Base-by-base conservation (phyloP, 2,888 invertebrate genomes). In the Cataglyphis cursor region DNA sequence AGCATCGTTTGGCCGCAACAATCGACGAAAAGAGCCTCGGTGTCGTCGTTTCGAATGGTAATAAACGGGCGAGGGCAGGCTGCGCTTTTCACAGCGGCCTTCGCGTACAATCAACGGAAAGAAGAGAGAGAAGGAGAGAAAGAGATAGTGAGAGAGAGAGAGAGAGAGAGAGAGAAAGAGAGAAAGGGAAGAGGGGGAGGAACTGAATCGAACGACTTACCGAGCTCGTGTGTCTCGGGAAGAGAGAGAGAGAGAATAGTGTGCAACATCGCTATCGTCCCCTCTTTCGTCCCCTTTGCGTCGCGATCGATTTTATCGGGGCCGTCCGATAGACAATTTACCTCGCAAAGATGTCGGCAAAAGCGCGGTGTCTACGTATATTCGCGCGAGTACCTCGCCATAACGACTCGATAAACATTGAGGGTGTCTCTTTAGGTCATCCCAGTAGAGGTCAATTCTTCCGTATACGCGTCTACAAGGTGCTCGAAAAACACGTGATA, bases 41-140 rank as follows among this genome's bases (percentile, higher is more conserved):
- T 61, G 73, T 82, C 80, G 84, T 86, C 82, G 81, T 48, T 74
- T 75, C 74, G 84, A 76, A 81, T 72, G 78, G 82, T 86, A 87
- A 89, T 89, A 87, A 89, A 89, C 74, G 89, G 62, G 70, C 66
- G 76, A 65, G 78, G 35, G 68, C 21, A 72, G 72, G 51, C 78
- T 66, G 68, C 57, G 66, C 78, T 87, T 80, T 88, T 80, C 66
- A 64, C 41, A 31, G 78, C 54, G 85, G 76, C 81, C 81, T n/a
- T 80, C 88, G 61, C 74, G 81, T 84, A 75, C 81, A 82, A 81
- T 84, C 74, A 78, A 64, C 28, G 62, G n/a, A 51, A 44, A 61
- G 64, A 59, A 0, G 38, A 28, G 73, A 15, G 12, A n/a, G 61
- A 28, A 8, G 28, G 24, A 28, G n/a, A 59, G 62, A 28, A n/a